Percentiles rank a stretch among this genome's conserved stretches.
phyloP scores from a whole-genome alignment of 2,113 vertebrate species.

The Sterna hirundo region DNA sequence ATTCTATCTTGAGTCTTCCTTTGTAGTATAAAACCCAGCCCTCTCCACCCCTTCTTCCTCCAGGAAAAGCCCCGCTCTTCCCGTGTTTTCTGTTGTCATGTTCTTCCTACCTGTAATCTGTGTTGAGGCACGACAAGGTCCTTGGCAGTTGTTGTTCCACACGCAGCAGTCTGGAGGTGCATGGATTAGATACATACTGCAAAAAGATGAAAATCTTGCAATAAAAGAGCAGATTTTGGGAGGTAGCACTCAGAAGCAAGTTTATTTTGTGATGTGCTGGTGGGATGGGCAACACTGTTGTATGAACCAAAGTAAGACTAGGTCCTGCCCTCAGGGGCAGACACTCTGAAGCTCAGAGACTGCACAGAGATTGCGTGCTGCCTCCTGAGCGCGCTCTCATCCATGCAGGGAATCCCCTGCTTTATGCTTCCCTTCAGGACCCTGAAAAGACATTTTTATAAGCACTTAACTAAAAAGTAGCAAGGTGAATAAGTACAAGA shows the following conservation, averaged over 20 bases:
- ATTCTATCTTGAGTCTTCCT: not conserved
- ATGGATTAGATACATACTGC: not conserved
- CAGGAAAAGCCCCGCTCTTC: rapidly evolving
- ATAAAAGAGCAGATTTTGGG: not conserved
- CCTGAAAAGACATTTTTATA: not conserved
- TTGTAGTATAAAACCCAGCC: not conserved
- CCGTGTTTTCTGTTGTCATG: not conserved
- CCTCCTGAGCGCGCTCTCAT: rapidly evolving
- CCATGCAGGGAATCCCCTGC: not conserved
- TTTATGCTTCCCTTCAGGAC: not conserved
- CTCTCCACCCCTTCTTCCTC: not conserved
- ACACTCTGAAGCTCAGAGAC: not conserved
- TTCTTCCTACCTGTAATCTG: not conserved
- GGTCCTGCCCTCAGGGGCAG: not conserved
- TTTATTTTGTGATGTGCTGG: not conserved
- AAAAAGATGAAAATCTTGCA: not conserved
- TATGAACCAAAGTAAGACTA: not conserved
- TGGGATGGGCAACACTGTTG: not conserved
- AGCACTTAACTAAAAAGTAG: not conserved
- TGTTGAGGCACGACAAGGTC: not conserved
- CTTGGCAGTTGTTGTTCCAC: not conserved
- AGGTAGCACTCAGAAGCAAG: not conserved
- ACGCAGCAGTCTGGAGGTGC: not conserved
- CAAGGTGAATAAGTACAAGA: not conserved
- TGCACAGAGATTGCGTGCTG: not conserved